Percentiles rank a stretch among this genome's conserved stretches.
Evolutionary conservation across 2,113 vertebrate genomes (phyloP).

Genomic region (Symphodus melops): DNA sequence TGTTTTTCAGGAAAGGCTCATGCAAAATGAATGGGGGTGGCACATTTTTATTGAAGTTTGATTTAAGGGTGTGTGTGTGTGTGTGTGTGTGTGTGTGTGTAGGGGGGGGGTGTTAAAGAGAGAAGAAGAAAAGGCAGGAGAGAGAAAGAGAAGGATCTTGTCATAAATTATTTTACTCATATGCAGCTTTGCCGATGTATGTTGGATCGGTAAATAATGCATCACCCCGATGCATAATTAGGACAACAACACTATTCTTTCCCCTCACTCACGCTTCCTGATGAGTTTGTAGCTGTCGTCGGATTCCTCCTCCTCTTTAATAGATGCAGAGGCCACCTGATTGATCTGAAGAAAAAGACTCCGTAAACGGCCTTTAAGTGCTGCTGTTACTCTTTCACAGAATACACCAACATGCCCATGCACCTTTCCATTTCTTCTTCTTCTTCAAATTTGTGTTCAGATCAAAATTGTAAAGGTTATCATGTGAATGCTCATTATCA

Average conservation of each 20-base stretch:
- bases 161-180: slow-evolving; percentile 88
- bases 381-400: slow-evolving; percentile 17
- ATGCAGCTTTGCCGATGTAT: slow-evolving; percentile 82
- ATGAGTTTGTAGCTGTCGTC: slow-evolving; percentile 60
- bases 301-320: slow-evolving; percentile 69
- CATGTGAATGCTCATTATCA: slow-evolving; percentile 85
- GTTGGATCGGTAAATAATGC: slow-evolving; percentile 86
- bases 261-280: slow-evolving; percentile 62
- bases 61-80: slow-evolving; percentile 80
- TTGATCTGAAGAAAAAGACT: slow-evolving; percentile 71
- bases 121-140: slow-evolving; percentile 50
- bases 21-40: slow-evolving; percentile 85
- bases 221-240: slow-evolving; percentile 83
- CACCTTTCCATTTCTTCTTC: not conserved
- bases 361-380: slow-evolving; percentile 79
- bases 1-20: slow-evolving; percentile 80
- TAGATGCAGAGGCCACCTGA: slow-evolving; percentile 80
- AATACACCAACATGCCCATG: not conserved
- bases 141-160: slow-evolving; percentile 74
- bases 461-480: slow-evolving; percentile 84
- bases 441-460: slow-evolving; percentile 77
- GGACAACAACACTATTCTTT: slow-evolving; percentile 85
- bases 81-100: not conserved
- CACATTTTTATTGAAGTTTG: slow-evolving; percentile 87
- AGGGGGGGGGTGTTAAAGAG: slow-evolving; percentile 45